These are phyloP conservation scores for Monoplex corrugatus DNA, from an alignment of 2,888 invertebrate genomes.

Conservation along the genomic window DNA sequence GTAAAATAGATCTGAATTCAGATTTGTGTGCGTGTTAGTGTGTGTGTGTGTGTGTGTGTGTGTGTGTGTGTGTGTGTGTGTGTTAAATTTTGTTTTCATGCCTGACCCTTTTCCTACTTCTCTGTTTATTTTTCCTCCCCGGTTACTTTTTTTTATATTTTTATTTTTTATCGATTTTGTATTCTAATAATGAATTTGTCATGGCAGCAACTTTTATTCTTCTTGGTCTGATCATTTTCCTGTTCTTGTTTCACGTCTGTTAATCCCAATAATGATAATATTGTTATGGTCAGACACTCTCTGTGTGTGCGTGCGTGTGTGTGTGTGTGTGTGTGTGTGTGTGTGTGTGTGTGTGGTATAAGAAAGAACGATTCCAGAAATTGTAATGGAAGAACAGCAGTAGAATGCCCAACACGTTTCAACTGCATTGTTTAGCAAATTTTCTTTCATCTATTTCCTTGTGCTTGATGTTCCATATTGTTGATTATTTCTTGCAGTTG, in stretches of 20 bases:
- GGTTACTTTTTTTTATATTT: background rate
- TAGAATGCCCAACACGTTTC: no score
- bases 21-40: background rate
- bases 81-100: background rate
- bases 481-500: no score
- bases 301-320: background rate
- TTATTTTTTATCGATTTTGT: background rate
- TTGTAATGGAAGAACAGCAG: no score
- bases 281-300: background rate
- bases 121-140: background rate
- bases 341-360: background rate
- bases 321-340: background rate
- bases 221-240: background rate
- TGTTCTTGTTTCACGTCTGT: background rate
- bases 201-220: background rate
- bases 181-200: background rate
- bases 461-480: no score
- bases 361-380: no score
- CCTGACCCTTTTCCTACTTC: no score
- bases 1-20: no score
- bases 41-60: background rate
- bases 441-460: no score
- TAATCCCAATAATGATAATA: background rate
- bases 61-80: background rate
- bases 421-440: no score